phyloP scores from a whole-genome alignment of 1,140 invertebrate species.

The Phocides pigmalion region DNA sequence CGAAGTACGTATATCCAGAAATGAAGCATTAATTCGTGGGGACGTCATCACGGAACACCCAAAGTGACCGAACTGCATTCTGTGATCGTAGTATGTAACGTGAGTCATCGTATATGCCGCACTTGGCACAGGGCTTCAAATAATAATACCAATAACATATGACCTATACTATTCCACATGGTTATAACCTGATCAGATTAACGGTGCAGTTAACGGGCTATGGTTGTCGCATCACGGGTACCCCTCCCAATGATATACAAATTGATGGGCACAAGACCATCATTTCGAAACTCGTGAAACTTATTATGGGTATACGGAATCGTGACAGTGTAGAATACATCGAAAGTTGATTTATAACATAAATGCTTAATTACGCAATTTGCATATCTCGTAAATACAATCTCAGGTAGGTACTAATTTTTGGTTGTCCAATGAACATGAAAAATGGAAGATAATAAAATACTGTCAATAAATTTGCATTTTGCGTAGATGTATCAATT shows the following conservation, averaged over 20 bases:
- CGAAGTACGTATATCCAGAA: conserved; percentile 14
- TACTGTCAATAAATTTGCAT: conserved; percentile 25
- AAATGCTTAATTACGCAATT: conserved; percentile 25
- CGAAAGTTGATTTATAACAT: conserved; percentile 33
- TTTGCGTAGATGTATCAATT: conserved; percentile 20
- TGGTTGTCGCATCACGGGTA: conserved; percentile 23
- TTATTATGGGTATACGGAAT: conserved; percentile 9
- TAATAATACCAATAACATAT: conserved; percentile 57
- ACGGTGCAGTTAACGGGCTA: conserved; percentile 45
- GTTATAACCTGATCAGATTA: conserved; percentile 47
- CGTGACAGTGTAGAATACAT: conserved; percentile 14
- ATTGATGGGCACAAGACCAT: conserved; percentile 31
- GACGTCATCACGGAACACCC: conserved; percentile 48
- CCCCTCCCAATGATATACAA: conserved; percentile 13
- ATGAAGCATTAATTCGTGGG: conserved; percentile 25
- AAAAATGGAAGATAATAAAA: conserved; percentile 12
- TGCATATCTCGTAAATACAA: conserved; percentile 21
- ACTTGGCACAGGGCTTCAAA: conserved; percentile 63
- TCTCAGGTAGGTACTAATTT: conserved; percentile 17
- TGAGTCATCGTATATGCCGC: conserved; percentile 64
- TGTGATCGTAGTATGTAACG: conserved; percentile 49
- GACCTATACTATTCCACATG: conserved; percentile 55
- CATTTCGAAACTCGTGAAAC: conserved; percentile 25
- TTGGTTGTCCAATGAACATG: background rate
- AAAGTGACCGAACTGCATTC: conserved; percentile 71